A percentile compares a stretch with the other conserved stretches of the same genome.
Evolutionary conservation across 1,140 invertebrate species (phyloP).

Genomic region (Pissodes strobi): DNA sequence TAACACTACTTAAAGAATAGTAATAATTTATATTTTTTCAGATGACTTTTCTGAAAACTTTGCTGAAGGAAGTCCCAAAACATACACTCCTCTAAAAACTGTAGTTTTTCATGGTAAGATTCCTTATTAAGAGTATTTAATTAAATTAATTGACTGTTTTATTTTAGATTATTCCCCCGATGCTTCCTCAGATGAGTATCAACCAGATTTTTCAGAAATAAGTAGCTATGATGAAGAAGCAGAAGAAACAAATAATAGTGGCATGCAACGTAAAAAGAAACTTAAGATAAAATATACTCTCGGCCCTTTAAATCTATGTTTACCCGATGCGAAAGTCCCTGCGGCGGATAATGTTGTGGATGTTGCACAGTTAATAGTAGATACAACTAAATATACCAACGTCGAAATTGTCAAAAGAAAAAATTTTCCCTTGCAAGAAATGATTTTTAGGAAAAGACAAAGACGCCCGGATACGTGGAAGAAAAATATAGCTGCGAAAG

Average conservation of each 20-base stretch:
- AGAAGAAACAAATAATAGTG: not conserved
- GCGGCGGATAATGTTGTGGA: not conserved
- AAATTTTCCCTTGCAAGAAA: too few relatives aligned
- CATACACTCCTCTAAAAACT: too few relatives aligned
- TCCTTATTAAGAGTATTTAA: not conserved
- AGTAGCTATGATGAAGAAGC: not conserved
- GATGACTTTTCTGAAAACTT: too few relatives aligned
- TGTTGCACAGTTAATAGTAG: too few relatives aligned
- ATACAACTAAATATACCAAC: too few relatives aligned
- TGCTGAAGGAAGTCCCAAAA: too few relatives aligned
- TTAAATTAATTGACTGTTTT: not conserved
- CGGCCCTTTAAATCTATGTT: not conserved
- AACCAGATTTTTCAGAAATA: not conserved
- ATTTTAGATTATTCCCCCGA: not conserved
- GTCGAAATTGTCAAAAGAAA: too few relatives aligned
- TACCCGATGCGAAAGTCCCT: not conserved
- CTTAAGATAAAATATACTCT: not conserved
- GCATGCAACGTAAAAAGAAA: not conserved
- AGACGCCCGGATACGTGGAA: too few relatives aligned
- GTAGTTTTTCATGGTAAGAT: not conserved
- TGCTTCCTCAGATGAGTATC: not conserved
- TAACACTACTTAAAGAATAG: too few relatives aligned
- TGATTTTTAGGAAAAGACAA: too few relatives aligned
- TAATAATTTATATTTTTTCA: too few relatives aligned
- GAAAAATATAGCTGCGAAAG: too few relatives aligned